Percentiles rank a stretch among this genome's conserved stretches.
Evolutionary conservation across 2,888 invertebrate species (phyloP).

Genomic region (Drosophila meridiana): DNA sequence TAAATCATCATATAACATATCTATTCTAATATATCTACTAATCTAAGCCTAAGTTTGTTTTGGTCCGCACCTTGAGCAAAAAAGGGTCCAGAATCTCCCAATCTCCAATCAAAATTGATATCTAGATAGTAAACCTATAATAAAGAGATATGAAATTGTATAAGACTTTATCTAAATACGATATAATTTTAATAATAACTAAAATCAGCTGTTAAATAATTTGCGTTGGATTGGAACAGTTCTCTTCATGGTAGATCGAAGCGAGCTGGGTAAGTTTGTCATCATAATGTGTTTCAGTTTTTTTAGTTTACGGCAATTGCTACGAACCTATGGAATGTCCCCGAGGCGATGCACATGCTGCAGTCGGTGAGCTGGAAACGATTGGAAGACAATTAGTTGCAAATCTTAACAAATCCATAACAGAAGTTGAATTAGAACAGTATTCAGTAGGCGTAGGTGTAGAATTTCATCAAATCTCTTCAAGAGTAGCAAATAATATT

Average conservation of each 20-base stretch:
- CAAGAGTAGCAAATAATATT: constrained; percentile 78
- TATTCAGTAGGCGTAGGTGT: constrained; percentile 43
- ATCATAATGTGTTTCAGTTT: constrained; percentile 27
- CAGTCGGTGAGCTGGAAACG: background rate
- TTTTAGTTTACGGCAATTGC: background rate
- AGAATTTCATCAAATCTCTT: constrained; percentile 60
- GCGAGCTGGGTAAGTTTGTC: constrained; percentile 77
- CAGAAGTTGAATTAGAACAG: background rate
- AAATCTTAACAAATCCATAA: background rate
- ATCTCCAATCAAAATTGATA: no score
- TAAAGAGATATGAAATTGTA: background rate
- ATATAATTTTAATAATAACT: background rate
- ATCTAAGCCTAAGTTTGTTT: background rate
- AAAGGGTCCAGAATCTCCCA: background rate
- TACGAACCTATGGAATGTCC: background rate
- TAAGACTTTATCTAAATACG: background rate
- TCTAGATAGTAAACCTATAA: no score
- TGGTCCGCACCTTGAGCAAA: background rate
- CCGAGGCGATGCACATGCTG: background rate
- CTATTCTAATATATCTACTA: background rate
- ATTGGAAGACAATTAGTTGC: background rate
- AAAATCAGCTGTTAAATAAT: constrained; percentile 20
- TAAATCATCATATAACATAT: constrained; percentile 19
- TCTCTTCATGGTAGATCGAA: constrained; percentile 75
- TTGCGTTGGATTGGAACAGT: constrained; percentile 64